Conservation (phyloP, 2,888 invertebrate genomes). For the Dasypolia templi region DNA sequence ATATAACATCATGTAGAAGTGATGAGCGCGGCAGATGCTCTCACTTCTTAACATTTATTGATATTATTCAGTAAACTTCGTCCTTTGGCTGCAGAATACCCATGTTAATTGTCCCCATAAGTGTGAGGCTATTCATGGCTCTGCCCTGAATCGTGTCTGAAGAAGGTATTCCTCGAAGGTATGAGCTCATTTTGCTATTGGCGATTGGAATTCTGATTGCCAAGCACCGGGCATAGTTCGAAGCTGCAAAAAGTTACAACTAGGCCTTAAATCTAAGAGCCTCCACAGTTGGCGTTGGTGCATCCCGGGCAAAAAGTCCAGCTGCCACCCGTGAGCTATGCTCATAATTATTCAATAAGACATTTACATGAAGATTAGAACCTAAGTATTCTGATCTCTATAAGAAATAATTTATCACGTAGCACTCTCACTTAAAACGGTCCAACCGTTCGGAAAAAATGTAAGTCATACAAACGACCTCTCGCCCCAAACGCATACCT, state of each 20-base stretch:
- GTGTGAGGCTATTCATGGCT: conserved; percentile 5
- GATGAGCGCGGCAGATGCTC: conserved; percentile 47
- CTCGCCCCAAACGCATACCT: conserved; percentile 42
- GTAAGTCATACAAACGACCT: conserved; percentile 46
- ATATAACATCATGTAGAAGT: conserved; percentile 12
- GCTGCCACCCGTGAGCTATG: neutral
- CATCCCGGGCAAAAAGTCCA: neutral
- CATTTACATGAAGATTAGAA: neutral
- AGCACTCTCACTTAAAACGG: conserved; percentile 45
- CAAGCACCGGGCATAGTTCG: neutral
- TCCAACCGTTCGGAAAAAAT: conserved; percentile 40
- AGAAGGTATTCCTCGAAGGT: neutral
- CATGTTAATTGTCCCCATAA: neutral
- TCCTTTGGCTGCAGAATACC: conserved; percentile 14
- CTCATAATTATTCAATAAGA: conserved; percentile 5
- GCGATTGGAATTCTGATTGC: neutral
- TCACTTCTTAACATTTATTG: conserved; percentile 41
- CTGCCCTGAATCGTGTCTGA: neutral
- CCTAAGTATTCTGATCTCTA: conserved; percentile 12
- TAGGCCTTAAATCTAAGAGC: neutral
- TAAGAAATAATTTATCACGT: conserved; percentile 32
- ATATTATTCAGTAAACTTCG: conserved; percentile 32
- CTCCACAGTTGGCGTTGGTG: neutral
- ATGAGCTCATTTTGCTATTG: neutral
- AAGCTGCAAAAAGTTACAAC: conserved; percentile 2